Percentiles rank a stretch among this genome's conserved stretches.
phyloP scores from a whole-genome alignment of 2,113 vertebrate species.

The Dasyprocta punctata region DNA sequence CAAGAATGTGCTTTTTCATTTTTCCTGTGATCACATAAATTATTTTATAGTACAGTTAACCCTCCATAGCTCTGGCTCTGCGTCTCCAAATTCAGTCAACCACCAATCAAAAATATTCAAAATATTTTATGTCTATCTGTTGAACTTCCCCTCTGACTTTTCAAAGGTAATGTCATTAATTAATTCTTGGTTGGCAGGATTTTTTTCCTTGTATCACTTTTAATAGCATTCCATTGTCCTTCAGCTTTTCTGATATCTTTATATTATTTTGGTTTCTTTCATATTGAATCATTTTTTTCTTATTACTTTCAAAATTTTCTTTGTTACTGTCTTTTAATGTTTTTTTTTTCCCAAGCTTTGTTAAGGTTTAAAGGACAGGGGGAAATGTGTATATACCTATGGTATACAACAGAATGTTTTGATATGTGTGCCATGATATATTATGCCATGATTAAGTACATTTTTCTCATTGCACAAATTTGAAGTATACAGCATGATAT shows the following conservation, averaged over 20 bases:
- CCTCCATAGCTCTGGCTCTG: too few species aligned
- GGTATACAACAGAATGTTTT: not conserved
- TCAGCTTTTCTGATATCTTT: not conserved
- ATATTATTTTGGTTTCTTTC: not conserved
- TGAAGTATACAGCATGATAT: not conserved
- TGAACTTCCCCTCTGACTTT: not conserved
- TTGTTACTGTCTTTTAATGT: not conserved
- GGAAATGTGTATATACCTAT: not conserved
- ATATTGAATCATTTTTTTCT: not conserved
- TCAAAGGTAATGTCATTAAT: not conserved
- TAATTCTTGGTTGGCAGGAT: not conserved
- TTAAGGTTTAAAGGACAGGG: not conserved
- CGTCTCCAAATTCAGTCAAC: too few species aligned
- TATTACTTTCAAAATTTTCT: not conserved
- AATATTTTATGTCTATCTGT: too few species aligned
- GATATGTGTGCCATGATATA: too few species aligned
- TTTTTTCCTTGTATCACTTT: not conserved
- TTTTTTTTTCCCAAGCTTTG: not conserved
- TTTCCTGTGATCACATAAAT: too few species aligned
- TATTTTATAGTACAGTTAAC: too few species aligned
- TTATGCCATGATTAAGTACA: too few species aligned
- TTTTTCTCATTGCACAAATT: not conserved
- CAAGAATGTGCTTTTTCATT: too few species aligned
- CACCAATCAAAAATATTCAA: too few species aligned
- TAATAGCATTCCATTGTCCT: not conserved